phyloP scores from a whole-genome alignment of 2,888 invertebrate species.

The Phengaris arion region DNA sequence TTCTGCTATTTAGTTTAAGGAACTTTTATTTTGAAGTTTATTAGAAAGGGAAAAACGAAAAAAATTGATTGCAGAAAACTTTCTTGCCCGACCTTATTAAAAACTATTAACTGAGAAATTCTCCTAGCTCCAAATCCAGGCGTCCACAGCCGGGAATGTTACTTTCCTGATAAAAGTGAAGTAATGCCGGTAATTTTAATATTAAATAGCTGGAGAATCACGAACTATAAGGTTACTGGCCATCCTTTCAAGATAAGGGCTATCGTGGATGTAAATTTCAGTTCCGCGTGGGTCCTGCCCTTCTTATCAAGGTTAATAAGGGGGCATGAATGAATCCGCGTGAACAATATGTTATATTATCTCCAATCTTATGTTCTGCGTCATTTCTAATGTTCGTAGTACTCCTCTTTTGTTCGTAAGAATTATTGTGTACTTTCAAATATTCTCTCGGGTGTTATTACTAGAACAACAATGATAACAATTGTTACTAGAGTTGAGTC shows the following conservation, averaged over 20 bases:
- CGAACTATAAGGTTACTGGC: slow-evolving; percentile 12
- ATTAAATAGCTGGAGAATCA: slow-evolving; percentile 16
- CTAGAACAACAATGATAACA: neutral
- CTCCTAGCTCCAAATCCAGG: neutral
- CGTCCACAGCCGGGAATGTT: neutral
- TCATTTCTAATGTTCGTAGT: neutral
- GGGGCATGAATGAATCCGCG: slow-evolving; percentile 11
- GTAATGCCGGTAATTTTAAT: slow-evolving; percentile 1
- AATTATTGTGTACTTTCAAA: neutral
- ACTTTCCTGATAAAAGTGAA: neutral
- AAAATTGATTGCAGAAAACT: neutral
- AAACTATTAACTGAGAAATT: neutral
- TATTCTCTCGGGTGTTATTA: neutral
- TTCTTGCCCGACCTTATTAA: neutral
- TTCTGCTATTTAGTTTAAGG: too few relatives aligned
- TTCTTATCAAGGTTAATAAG: slow-evolving; percentile 8
- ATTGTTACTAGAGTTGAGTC: neutral
- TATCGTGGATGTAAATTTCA: slow-evolving; percentile 19
- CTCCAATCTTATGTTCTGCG: neutral
- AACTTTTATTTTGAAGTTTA: too few relatives aligned
- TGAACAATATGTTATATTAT: slow-evolving; percentile 5
- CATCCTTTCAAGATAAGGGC: slow-evolving; percentile 12
- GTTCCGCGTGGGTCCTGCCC: slow-evolving; percentile 8
- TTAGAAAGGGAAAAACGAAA: too few relatives aligned
- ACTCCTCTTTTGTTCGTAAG: slow-evolving; percentile 1